A percentile compares a stretch with the other conserved stretches of the same genome.
phyloP scores from a whole-genome alignment of 2,113 vertebrate species.

The Brachypteracias leptosomus region DNA sequence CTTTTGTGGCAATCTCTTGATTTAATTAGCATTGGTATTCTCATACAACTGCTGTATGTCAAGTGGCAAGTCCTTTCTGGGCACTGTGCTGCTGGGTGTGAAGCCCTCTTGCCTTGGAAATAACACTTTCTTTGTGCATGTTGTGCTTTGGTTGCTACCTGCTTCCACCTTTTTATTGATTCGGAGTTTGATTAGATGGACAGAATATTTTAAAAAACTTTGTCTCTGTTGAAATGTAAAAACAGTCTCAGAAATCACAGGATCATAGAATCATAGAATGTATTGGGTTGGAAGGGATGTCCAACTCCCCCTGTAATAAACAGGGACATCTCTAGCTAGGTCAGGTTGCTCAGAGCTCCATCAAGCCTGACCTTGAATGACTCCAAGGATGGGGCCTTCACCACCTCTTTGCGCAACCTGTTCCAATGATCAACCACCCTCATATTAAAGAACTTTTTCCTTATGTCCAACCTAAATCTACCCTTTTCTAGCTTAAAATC shows the following conservation, averaged over 20 bases:
- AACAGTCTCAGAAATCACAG: neutral
- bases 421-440: too few species aligned
- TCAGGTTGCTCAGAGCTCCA: too few species aligned
- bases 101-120: neutral
- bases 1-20: slow-evolving; percentile 21
- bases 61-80: neutral
- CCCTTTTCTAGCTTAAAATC: too few species aligned
- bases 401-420: too few species aligned
- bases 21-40: neutral
- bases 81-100: neutral
- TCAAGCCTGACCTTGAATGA: too few species aligned
- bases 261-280: too few species aligned
- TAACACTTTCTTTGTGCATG: rapidly evolving
- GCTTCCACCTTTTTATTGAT: neutral
- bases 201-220: neutral
- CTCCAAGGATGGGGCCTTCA: too few species aligned
- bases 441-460: too few species aligned
- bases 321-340: too few species aligned
- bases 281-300: too few species aligned
- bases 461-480: too few species aligned
- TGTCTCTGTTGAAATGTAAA: neutral
- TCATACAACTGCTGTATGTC: neutral
- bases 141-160: rapidly evolving
- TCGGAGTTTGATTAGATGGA: neutral
- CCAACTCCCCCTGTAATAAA: too few species aligned